These are phyloP conservation scores for Trachymyrmex septentrionalis DNA, from an alignment of 1,140 invertebrate genomes.

Conservation along the genomic window DNA sequence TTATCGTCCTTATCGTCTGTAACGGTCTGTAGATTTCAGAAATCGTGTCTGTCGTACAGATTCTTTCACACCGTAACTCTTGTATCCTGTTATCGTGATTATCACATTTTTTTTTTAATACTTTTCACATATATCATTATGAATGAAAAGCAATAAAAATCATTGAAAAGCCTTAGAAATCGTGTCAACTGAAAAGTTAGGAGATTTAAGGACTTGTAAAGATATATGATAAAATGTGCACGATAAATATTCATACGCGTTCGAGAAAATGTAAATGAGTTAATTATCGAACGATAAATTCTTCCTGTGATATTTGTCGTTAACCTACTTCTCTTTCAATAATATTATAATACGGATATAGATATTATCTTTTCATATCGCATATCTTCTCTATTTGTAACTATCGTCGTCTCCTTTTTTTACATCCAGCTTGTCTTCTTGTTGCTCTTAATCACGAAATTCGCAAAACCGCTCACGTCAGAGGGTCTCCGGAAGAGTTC, in stretches of 20 bases:
- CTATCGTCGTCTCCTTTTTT: not conserved
- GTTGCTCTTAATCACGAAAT: slow-evolving; percentile 60
- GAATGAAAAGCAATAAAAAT: not conserved
- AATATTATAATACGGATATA: not conserved
- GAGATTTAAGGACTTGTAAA: not conserved
- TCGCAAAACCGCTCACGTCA: slow-evolving; percentile 65
- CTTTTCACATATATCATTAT: not conserved
- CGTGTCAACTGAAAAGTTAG: not conserved
- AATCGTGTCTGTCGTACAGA: slow-evolving; percentile 39
- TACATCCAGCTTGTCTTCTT: slow-evolving; percentile 22
- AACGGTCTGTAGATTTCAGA: slow-evolving; percentile 49
- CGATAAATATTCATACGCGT: not conserved
- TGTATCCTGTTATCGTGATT: not conserved
- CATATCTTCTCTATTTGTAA: not conserved
- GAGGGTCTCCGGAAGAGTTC: slow-evolving; percentile 60
- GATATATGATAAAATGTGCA: slow-evolving; percentile 20
- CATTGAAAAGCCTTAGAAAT: not conserved
- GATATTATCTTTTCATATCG: slow-evolving; percentile 29
- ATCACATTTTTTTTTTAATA: not conserved
- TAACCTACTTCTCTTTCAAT: not conserved
- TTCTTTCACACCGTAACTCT: slow-evolving; percentile 5
- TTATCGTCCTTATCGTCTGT: slow-evolving; percentile 56
- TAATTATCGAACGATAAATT: not conserved
- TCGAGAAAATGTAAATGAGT: not conserved
- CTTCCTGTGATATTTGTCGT: not conserved